Percentiles rank a stretch among this genome's conserved stretches.
phyloP scores from a whole-genome alignment of 2,797 vertebrate species.

The Florisuga fusca region DNA sequence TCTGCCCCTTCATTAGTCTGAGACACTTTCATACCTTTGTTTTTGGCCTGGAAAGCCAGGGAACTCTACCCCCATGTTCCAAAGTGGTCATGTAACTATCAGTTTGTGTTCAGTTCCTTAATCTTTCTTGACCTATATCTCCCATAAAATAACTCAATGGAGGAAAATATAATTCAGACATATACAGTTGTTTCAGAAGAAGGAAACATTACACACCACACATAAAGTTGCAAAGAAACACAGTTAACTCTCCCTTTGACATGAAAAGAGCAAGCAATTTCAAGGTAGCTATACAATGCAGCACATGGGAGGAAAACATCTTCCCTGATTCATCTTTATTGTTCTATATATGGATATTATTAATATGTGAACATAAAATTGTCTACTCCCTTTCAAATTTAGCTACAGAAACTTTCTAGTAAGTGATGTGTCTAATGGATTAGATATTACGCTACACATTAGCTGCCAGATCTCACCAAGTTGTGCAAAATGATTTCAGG shows the following conservation, averaged over 20 bases:
- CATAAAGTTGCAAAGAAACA: background rate
- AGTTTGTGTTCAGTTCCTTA: background rate
- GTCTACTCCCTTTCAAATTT: background rate
- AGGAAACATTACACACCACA: background rate
- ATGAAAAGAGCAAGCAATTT: background rate
- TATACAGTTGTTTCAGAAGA: background rate
- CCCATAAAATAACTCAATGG: background rate
- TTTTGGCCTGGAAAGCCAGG: background rate
- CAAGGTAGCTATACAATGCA: background rate
- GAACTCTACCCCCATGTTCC: background rate
- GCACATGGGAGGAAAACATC: background rate
- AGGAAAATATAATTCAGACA: background rate
- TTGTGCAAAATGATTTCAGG: slow-evolving; percentile 15
- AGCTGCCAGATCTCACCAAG: background rate
- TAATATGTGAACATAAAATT: slow-evolving; percentile 17
- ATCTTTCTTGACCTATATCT: background rate
- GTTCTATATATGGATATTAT: background rate
- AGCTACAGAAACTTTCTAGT: slow-evolving; percentile 5
- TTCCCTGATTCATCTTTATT: background rate
- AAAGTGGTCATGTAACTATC: background rate
- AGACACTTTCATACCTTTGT: background rate
- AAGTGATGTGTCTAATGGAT: background rate
- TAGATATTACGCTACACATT: background rate
- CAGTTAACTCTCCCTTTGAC: background rate
- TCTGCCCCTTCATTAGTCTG: background rate